Conservation (phyloP, 1,140 invertebrate species). For the Drosophila sp. region DNA sequence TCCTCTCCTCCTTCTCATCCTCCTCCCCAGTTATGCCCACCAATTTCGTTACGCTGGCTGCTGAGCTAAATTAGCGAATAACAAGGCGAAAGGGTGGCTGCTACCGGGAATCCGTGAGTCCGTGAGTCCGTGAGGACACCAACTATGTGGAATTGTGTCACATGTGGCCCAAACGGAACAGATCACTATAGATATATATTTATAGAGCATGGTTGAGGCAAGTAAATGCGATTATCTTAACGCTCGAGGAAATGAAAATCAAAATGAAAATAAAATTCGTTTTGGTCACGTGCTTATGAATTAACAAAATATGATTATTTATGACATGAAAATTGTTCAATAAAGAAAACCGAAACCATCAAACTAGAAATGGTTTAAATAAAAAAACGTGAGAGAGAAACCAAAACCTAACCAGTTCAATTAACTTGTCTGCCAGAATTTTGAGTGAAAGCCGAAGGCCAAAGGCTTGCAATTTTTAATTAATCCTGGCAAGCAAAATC, state of each 20-base stretch:
- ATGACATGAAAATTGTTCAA: slow-evolving; percentile 28
- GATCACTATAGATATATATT: slow-evolving; percentile 39
- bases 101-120: background rate
- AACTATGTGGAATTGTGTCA: slow-evolving; percentile 24
- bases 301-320: slow-evolving; percentile 57
- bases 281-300: slow-evolving; percentile 66
- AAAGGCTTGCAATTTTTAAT: slow-evolving; percentile 63
- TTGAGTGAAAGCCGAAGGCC: slow-evolving; percentile 60
- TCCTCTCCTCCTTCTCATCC: background rate
- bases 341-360: background rate
- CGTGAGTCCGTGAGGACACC: background rate
- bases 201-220: slow-evolving; percentile 34
- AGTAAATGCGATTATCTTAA: slow-evolving; percentile 36
- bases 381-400: slow-evolving; percentile 15
- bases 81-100: slow-evolving; percentile 55
- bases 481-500: slow-evolving; percentile 39
- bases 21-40: slow-evolving; percentile 29
- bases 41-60: slow-evolving; percentile 47
- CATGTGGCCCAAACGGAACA: slow-evolving; percentile 17
- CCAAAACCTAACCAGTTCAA: slow-evolving; percentile 45
- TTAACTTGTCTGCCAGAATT: slow-evolving; percentile 65
- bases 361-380: background rate
- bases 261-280: slow-evolving; percentile 72
- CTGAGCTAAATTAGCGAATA: slow-evolving; percentile 46
- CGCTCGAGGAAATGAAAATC: slow-evolving; percentile 30